Evolutionary conservation across 2,888 invertebrate species (phyloP).

Genomic region (Ophion obscuratus): DNA sequence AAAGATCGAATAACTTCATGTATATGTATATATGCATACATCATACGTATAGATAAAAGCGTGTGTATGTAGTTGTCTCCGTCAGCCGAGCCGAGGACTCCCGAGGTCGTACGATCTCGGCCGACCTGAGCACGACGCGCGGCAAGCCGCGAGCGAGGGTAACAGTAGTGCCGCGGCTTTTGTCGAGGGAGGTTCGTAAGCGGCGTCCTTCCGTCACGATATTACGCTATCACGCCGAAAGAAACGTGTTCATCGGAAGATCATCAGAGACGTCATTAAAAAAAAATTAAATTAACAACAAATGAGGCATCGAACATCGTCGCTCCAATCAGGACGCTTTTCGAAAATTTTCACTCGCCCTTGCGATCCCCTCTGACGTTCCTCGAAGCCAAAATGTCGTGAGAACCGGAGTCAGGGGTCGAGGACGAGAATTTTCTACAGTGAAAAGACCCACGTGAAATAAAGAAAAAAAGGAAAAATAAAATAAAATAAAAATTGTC

Average conservation of each 20-base stretch:
- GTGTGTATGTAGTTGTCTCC: neutral
- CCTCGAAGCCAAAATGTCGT: no score
- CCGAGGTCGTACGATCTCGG: slow-evolving; percentile 71
- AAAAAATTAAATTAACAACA: no score
- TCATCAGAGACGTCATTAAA: neutral
- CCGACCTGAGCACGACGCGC: slow-evolving; percentile 72
- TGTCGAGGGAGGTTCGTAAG: slow-evolving; percentile 74
- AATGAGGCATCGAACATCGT: neutral
- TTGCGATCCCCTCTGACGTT: no score
- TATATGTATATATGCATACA: neutral
- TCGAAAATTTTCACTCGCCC: no score
- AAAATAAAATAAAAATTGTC: no score
- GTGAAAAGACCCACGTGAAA: no score
- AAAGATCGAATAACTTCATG: neutral
- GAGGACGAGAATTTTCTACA: no score
- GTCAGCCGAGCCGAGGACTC: slow-evolving; percentile 63
- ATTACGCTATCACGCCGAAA: slow-evolving; percentile 45
- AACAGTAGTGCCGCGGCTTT: slow-evolving; percentile 82
- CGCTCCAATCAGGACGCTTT: no score
- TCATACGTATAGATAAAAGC: neutral
- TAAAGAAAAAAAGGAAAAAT: no score
- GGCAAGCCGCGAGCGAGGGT: slow-evolving; percentile 77
- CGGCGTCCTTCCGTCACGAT: slow-evolving; percentile 33
- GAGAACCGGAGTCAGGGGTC: no score
- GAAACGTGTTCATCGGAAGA: slow-evolving; percentile 29